Evolutionary conservation across 2,113 vertebrate genomes (phyloP), one percentile per base, ranked within the genome.

Genomic region (human): DNA sequence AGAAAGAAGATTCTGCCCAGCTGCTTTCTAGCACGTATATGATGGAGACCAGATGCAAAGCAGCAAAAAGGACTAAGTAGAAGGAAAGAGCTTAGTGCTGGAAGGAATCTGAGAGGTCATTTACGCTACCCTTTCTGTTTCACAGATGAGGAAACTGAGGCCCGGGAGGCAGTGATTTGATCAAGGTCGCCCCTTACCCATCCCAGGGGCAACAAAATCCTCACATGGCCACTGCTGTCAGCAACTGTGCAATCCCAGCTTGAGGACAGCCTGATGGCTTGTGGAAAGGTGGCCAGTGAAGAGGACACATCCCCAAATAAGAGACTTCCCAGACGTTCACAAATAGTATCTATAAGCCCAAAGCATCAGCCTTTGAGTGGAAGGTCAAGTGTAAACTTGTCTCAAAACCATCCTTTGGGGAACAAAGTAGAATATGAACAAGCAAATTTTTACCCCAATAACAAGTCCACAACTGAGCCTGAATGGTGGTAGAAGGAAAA

Each of bases 381-480:
- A 96, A 84, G 81, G 84, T 94, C 79, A 88, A 70, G 35, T 40
- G 57, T 45, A 84, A 81, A 68, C 84, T 85, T 68, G 83, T 59
- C 76, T 90, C 76, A 76, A 57, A 88, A 85, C 9, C 52, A 52
- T 73, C 75, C 61, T 88, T 59, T 40, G 82, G 75, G 55, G 72
- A 76, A 50, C 16, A 43, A 90, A 50, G 13, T 52, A 38, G 40
- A 81, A 50, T 1, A 43, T 0, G 2, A 48, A 23, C 25, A 48
- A 78, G 73, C 32, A 45, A 10, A 27, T 20, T 76, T 90, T 90
- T 68, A 64, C 16, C 32, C n/a, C 27, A 40, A 6, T 45, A 68
- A 48, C 48, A 57, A 89, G 50, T n/a, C 48, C 6, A 10, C 70
- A 79, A 59, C 1, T 35, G 79, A 66, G 66, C 50, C 61, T 32